Evolutionary conservation across 2,888 invertebrate genomes (phyloP).

Genomic region (Onchidella celtica): DNA sequence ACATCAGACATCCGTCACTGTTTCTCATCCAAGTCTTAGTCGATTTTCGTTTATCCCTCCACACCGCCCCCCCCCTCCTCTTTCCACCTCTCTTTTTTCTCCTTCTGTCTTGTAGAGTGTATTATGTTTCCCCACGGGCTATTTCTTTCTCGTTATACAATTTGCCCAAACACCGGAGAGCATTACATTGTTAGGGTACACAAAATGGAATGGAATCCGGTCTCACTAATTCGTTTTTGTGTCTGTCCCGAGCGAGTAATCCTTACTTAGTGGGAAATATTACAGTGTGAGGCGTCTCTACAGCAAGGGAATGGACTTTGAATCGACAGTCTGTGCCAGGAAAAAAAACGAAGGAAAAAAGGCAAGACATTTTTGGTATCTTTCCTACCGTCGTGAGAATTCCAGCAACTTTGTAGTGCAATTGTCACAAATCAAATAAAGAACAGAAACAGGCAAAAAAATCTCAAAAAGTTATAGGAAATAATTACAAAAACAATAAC

Average conservation of each 20-base stretch:
- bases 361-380: no score
- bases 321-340: no score
- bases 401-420: no score
- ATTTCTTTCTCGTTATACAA: constrained; percentile 8
- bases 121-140: background rate
- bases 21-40: no score
- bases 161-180: constrained; percentile 14
- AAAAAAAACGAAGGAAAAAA: no score
- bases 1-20: no score
- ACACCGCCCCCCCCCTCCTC: background rate
- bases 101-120: background rate
- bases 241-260: constrained; percentile 19
- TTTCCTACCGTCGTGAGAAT: no score
- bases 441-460: no score
- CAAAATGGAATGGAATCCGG: constrained; percentile 32
- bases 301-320: no score
- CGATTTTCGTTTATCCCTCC: background rate
- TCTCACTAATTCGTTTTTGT: constrained; percentile 33
- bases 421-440: no score
- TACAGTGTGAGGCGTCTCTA: background rate
- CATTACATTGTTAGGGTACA: constrained; percentile 27
- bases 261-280: background rate
- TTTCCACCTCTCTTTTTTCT: background rate
- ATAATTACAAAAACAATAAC: no score
- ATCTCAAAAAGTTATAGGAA: no score